Percentiles rank a stretch among this genome's conserved stretches.
Conservation (phyloP, 1,140 invertebrate genomes). For the Ditylenchus dipsaci region DNA sequence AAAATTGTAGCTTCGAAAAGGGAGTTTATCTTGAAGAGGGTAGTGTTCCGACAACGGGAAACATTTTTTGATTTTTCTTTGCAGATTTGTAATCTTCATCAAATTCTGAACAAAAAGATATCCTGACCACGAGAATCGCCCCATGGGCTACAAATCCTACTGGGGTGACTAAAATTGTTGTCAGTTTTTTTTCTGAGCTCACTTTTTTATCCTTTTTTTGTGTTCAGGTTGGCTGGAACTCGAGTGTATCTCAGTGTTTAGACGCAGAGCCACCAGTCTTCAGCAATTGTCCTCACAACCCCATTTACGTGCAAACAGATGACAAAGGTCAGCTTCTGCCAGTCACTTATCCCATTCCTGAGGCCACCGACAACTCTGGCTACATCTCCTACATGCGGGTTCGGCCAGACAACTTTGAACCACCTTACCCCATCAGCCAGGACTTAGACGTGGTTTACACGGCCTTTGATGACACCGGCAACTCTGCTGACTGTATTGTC, state of each 20-base stretch:
- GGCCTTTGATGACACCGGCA: conserved; percentile 91
- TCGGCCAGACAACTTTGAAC: conserved; percentile 78
- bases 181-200: too few species aligned
- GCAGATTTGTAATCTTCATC: too few species aligned
- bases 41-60: too few species aligned
- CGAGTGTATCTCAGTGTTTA: conserved; percentile 86
- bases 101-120: too few species aligned
- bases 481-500: conserved; percentile 90
- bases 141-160: too few species aligned
- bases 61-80: too few species aligned
- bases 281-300: conserved; percentile 86
- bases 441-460: conserved; percentile 82
- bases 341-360: conserved; percentile 85
- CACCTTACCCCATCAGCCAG: conserved; percentile 76
- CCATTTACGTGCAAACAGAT: conserved; percentile 80
- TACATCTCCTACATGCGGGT: conserved; percentile 81
- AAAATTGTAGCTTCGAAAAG: too few species aligned
- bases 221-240: conserved; percentile 76
- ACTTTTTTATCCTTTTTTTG: too few species aligned
- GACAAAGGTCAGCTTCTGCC: conserved; percentile 77
- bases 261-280: conserved; percentile 92
- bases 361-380: conserved; percentile 86
- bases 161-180: too few species aligned
- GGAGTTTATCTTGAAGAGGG: too few species aligned
- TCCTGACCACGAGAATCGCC: too few species aligned